Conservation (phyloP, 2,888 invertebrate genomes). For the Pycnomerus fuliginosus region DNA sequence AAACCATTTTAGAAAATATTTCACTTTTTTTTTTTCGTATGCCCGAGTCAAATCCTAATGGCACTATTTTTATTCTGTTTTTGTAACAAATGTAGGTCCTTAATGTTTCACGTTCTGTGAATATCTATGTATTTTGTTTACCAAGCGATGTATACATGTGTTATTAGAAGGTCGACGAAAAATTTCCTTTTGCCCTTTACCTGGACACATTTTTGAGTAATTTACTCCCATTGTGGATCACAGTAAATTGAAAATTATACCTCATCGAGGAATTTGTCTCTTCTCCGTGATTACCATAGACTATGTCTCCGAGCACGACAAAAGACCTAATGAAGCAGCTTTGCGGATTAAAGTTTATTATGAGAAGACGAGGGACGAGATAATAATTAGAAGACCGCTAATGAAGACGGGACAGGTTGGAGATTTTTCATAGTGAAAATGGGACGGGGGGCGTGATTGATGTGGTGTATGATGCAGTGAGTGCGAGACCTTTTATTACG, state of each 20-base stretch:
- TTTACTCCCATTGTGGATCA: too few relatives aligned
- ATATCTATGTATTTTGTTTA: too few relatives aligned
- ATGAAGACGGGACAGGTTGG: constrained; percentile 9
- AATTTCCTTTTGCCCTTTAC: too few relatives aligned
- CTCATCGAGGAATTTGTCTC: constrained; percentile 16
- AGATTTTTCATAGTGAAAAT: neutral
- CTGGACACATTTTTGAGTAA: too few relatives aligned
- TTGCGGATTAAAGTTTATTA: constrained; percentile 17
- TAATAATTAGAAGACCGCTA: constrained; percentile 17
- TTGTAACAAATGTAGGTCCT: too few relatives aligned
- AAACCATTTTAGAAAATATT: too few relatives aligned
- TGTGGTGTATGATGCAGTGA: constrained; percentile 8
- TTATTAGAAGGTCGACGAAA: too few relatives aligned
- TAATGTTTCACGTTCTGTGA: too few relatives aligned
- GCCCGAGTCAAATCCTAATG: too few relatives aligned
- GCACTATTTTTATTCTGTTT: too few relatives aligned
- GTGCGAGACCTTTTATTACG: constrained; percentile 8
- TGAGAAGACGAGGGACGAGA: constrained; percentile 5
- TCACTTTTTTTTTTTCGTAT: too few relatives aligned
- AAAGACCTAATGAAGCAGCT: constrained; percentile 16
- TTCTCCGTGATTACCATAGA: constrained; percentile 16
- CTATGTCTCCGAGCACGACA: constrained; percentile 14
- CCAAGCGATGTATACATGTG: too few relatives aligned
- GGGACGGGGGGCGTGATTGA: constrained; percentile 4
- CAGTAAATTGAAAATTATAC: constrained; percentile 13